Percentiles rank a stretch among this genome's conserved stretches.
Evolutionary conservation across 2,888 invertebrate genomes (phyloP).

Genomic region (Tridacna gigas): DNA sequence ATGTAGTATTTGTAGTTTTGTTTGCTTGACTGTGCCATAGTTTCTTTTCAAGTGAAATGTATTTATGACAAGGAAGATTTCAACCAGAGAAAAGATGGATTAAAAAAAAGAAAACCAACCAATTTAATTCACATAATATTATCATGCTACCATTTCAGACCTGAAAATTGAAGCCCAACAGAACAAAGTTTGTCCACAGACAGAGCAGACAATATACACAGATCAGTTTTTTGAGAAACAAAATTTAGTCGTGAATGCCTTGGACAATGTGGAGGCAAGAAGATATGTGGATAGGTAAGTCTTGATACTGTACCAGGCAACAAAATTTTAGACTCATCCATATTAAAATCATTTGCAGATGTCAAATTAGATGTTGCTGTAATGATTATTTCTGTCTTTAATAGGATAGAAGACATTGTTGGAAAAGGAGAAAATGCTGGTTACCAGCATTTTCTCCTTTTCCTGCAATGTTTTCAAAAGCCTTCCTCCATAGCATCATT

Average conservation of each 20-base stretch:
- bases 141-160: slow-evolving; percentile 61
- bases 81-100: too few relatives aligned
- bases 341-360: not conserved
- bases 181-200: slow-evolving; percentile 84
- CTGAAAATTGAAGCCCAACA: slow-evolving; percentile 84
- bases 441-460: not conserved
- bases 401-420: not conserved
- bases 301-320: not conserved
- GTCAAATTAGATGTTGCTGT: too few relatives aligned
- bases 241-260: slow-evolving; percentile 83
- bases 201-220: slow-evolving; percentile 80
- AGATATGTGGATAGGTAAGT: slow-evolving; percentile 84
- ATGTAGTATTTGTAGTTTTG: too few relatives aligned
- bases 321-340: not conserved
- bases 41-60: too few relatives aligned
- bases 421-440: not conserved
- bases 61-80: too few relatives aligned
- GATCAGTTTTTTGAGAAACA: slow-evolving; percentile 82
- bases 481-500: too few relatives aligned
- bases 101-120: too few relatives aligned
- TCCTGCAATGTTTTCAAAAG: too few relatives aligned
- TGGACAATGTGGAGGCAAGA: slow-evolving; percentile 85
- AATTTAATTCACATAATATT: too few relatives aligned
- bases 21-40: too few relatives aligned
- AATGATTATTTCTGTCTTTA: too few relatives aligned